These are phyloP conservation scores for Tetragonisca angustula DNA, from an alignment of 2,888 invertebrate genomes.

Conservation along the genomic window DNA sequence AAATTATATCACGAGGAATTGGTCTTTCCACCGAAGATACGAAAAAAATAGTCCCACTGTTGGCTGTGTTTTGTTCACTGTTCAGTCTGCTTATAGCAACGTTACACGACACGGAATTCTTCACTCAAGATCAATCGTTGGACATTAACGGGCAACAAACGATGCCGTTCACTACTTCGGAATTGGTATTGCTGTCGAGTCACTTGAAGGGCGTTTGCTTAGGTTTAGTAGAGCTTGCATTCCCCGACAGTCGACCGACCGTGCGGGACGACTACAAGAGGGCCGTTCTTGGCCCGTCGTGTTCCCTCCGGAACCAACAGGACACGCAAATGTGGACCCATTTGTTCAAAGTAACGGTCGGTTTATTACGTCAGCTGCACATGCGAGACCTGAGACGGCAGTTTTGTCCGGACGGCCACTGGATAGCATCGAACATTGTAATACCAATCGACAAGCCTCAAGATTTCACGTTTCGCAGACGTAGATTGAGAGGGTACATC, in stretches of 20 bases:
- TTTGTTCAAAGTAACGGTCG: slow-evolving; percentile 91
- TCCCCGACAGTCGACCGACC: slow-evolving; percentile 90
- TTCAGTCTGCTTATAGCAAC: slow-evolving; percentile 93
- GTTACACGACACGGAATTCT: slow-evolving; percentile 94
- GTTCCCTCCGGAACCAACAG: slow-evolving; percentile 71
- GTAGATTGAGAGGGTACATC: slow-evolving; percentile 82
- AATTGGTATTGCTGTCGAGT: slow-evolving; percentile 90
- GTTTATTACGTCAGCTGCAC: slow-evolving; percentile 92
- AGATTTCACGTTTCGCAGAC: slow-evolving; percentile 85
- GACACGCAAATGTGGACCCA: slow-evolving; percentile 91
- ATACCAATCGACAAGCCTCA: slow-evolving; percentile 85
- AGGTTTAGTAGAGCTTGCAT: slow-evolving; percentile 94
- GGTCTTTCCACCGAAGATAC: slow-evolving; percentile 87
- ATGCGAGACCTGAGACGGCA: slow-evolving; percentile 93
- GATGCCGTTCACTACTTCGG: slow-evolving; percentile 90
- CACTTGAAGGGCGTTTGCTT: slow-evolving; percentile 92
- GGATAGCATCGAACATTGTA: slow-evolving; percentile 86
- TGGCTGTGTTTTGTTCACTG: slow-evolving; percentile 93
- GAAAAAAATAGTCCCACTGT: slow-evolving; percentile 89
- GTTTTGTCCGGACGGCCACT: slow-evolving; percentile 90
- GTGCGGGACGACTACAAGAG: slow-evolving; percentile 87
- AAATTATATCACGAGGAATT: slow-evolving; percentile 89
- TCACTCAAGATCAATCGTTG: slow-evolving; percentile 82
- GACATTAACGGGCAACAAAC: slow-evolving; percentile 75
- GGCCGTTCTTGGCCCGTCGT: slow-evolving; percentile 80